Evolutionary conservation across 2,888 invertebrate genomes (phyloP).

Genomic region (Aproaerema taeniolella): DNA sequence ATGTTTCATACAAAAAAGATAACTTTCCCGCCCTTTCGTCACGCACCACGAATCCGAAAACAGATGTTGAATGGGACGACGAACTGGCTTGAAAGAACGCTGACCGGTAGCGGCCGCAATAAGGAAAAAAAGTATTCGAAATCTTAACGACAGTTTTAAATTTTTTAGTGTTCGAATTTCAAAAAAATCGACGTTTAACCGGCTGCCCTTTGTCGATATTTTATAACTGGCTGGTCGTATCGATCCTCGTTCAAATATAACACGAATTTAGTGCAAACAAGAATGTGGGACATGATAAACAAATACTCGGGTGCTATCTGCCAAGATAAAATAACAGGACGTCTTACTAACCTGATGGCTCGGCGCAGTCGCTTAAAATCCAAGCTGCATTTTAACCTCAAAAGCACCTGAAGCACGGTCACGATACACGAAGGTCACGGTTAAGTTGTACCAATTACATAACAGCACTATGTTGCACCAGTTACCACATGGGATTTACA

Average conservation of each 20-base stretch:
- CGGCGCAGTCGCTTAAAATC: constrained; percentile 72
- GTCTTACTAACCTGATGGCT: constrained; percentile 70
- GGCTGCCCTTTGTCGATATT: constrained; percentile 6
- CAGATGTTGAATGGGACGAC: constrained; percentile 9
- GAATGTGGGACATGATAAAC: constrained; percentile 57
- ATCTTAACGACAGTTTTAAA: constrained; percentile 1
- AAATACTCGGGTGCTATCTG: constrained; percentile 48
- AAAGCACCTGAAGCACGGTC: constrained; percentile 66
- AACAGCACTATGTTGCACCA: constrained; percentile 62
- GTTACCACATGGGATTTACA: constrained; percentile 49
- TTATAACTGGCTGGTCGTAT: constrained; percentile 4
- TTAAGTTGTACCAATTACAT: constrained; percentile 70
- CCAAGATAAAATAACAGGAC: constrained; percentile 53
- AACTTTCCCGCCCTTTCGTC: constrained; percentile 11
- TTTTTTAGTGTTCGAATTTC: constrained; percentile 2
- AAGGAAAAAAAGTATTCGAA: constrained; percentile 3
- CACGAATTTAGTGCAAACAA: constrained; percentile 24
- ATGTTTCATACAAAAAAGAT: constrained; percentile 6
- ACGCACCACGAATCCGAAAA: constrained; percentile 5
- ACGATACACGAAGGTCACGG: constrained; percentile 71
- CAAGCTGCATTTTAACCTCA: constrained; percentile 76
- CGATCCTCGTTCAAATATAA: constrained; percentile 10
- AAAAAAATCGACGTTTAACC: background rate
- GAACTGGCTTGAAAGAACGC: constrained; percentile 5
- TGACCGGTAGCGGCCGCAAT: background rate